phyloP scores from a whole-genome alignment of 2,113 vertebrate genomes.

The Probosciger aterrimus region DNA sequence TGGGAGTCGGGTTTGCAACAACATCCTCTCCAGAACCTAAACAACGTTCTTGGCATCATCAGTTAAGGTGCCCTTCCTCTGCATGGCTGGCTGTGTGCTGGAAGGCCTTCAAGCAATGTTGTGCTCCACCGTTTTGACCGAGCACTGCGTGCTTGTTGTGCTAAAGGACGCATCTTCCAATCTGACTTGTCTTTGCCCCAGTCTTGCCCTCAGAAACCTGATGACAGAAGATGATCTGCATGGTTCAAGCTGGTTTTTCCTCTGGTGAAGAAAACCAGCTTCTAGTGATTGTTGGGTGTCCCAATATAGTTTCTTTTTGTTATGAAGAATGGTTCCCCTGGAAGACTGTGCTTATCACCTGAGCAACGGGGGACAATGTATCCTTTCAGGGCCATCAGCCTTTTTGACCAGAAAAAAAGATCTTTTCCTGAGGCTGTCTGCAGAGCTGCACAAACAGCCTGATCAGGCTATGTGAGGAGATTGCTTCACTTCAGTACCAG shows the following conservation, averaged over 20 bases:
- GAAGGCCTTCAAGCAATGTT: background rate
- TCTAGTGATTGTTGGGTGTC: background rate
- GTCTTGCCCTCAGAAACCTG: background rate
- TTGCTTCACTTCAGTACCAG: background rate
- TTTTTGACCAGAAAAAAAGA: background rate
- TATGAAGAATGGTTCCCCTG: background rate
- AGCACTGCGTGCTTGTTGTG: background rate
- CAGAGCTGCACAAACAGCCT: background rate
- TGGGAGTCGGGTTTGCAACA: background rate
- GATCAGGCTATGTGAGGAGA: background rate
- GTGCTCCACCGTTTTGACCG: background rate
- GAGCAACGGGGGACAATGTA: background rate
- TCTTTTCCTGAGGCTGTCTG: background rate
- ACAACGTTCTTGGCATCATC: conserved; percentile 22
- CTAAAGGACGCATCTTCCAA: background rate
- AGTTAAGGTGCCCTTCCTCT: background rate
- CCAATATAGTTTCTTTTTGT: background rate
- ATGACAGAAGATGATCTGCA: background rate
- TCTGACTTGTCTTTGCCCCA: background rate
- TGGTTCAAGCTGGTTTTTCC: background rate
- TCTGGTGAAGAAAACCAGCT: background rate
- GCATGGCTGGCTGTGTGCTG: background rate
- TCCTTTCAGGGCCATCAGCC: background rate
- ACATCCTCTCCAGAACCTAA: conserved; percentile 55
- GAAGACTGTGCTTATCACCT: background rate